These are phyloP conservation scores for Octodon degus DNA, from an alignment of 2,113 vertebrate genomes.

Conservation along the genomic window DNA sequence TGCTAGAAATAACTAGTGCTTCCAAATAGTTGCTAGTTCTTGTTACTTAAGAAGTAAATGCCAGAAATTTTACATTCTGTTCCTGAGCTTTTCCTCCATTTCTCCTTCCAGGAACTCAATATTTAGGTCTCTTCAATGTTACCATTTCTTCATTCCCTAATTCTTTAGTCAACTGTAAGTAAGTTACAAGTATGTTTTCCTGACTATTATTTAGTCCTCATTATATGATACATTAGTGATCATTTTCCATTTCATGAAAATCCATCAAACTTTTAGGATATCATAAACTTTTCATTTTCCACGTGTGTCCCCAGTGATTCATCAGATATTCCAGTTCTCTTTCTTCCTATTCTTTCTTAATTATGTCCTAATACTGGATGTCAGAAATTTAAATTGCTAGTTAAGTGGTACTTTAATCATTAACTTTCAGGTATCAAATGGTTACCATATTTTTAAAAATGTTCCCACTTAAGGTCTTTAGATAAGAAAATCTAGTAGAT, in stretches of 20 bases:
- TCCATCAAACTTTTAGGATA: background rate
- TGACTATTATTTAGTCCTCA: background rate
- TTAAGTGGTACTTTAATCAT: background rate
- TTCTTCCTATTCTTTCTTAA: background rate
- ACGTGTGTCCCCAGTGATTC: background rate
- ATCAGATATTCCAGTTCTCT: background rate
- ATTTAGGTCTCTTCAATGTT: background rate
- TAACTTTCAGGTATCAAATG: background rate
- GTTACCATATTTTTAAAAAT: background rate
- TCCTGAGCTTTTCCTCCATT: background rate
- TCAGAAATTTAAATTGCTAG: background rate
- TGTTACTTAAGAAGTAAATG: background rate
- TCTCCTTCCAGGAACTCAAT: background rate
- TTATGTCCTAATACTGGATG: background rate
- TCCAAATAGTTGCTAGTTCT: background rate
- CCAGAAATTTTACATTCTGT: background rate
- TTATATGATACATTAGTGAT: background rate
- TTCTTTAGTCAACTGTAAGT: background rate
- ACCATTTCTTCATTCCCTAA: background rate
- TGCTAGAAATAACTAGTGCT: background rate
- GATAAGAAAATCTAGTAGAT: background rate
- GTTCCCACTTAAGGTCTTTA: background rate
- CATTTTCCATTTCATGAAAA: background rate
- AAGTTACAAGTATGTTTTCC: background rate
- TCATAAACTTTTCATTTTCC: background rate